Evolutionary conservation across 1,140 invertebrate species (phyloP).

Genomic region (Ostrea denselamellosa): DNA sequence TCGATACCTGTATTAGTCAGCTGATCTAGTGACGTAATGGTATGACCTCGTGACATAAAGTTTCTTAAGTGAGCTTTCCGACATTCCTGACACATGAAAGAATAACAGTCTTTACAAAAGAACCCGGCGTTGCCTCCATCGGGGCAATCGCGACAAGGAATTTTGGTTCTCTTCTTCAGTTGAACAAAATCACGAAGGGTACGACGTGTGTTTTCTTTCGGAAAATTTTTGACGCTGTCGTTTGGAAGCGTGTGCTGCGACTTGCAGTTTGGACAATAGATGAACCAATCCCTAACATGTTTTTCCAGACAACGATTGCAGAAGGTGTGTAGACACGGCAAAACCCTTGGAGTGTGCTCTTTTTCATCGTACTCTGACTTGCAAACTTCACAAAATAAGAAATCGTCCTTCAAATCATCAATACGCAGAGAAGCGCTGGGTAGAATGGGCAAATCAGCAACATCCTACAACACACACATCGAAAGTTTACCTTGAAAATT

Average conservation of each 20-base stretch:
- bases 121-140: constrained; percentile 36
- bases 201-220: constrained; percentile 44
- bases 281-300: constrained; percentile 19
- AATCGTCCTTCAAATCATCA: constrained; percentile 50
- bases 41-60: constrained; percentile 44
- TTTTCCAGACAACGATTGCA: constrained; percentile 49
- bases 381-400: constrained; percentile 47
- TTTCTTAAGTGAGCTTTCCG: constrained; percentile 43
- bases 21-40: constrained; percentile 36
- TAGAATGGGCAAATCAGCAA: background rate
- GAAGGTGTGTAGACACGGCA: constrained; percentile 49
- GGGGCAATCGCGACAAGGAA: constrained; percentile 43
- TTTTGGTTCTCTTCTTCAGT: constrained; percentile 36
- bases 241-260: constrained; percentile 42
- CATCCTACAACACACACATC: background rate
- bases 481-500: background rate
- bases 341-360: constrained; percentile 32
- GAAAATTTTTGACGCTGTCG: constrained; percentile 39
- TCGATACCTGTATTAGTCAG: constrained; percentile 44
- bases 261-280: constrained; percentile 42
- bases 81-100: constrained; percentile 50
- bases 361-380: constrained; percentile 47
- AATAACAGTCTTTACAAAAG: constrained; percentile 48
- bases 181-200: constrained; percentile 43
- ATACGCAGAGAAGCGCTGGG: constrained; percentile 19